A percentile compares a stretch with the other conserved stretches of the same genome.
These are phyloP conservation scores for Lacanobia oleracea DNA, from an alignment of 2,888 invertebrate species.

Conservation along the genomic window DNA sequence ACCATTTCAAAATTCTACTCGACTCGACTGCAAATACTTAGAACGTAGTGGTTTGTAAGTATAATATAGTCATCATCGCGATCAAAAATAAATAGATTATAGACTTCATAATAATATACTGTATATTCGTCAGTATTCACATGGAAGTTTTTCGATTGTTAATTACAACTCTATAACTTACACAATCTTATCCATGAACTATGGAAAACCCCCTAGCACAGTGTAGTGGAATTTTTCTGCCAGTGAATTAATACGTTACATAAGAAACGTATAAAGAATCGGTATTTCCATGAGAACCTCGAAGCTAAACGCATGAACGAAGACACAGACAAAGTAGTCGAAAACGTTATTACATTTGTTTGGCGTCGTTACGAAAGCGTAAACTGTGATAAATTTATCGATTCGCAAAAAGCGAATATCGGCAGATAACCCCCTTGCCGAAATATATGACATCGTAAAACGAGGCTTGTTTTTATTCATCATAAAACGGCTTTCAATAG, in stretches of 20 bases:
- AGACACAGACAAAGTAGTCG: constrained; percentile 12
- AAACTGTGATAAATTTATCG: constrained; percentile 68
- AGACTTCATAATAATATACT: neutral
- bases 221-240: constrained; percentile 29
- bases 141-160: constrained; percentile 19
- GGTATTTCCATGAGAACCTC: constrained; percentile 28
- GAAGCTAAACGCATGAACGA: constrained; percentile 20
- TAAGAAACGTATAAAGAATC: constrained; percentile 33
- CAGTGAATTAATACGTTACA: constrained; percentile 28
- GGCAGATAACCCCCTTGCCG: constrained; percentile 71
- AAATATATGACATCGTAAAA: constrained; percentile 80
- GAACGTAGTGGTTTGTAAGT: neutral
- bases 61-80: no score
- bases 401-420: constrained; percentile 67
- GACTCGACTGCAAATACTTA: neutral
- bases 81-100: neutral
- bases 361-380: constrained; percentile 53
- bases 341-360: constrained; percentile 42
- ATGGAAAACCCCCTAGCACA: constrained; percentile 34
- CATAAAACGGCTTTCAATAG: constrained; percentile 78
- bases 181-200: constrained; percentile 3
- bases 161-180: constrained; percentile 25
- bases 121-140: neutral
- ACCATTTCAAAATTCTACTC: neutral
- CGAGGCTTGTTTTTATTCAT: constrained; percentile 75